Evolutionary conservation across 2,888 invertebrate genomes (phyloP).

Genomic region (Hemistola chrysoprasaria): DNA sequence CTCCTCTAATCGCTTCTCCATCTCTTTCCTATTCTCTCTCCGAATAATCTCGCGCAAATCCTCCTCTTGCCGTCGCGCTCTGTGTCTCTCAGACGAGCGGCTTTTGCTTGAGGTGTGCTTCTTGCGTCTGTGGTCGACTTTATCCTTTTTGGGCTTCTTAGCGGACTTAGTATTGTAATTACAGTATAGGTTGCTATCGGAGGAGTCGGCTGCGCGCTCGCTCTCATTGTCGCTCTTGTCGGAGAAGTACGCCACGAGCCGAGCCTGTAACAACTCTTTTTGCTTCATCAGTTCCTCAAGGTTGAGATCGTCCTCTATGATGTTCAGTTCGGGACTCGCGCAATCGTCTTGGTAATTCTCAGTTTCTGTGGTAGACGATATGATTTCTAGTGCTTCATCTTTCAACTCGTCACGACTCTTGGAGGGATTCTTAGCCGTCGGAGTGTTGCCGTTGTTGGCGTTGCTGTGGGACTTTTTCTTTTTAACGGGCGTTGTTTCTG

Average conservation of each 20-base stretch:
- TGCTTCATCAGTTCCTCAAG: constrained; percentile 95
- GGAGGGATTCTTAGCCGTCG: constrained; percentile 16
- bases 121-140: constrained; percentile 57
- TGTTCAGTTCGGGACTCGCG: constrained; percentile 87
- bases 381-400: constrained; percentile 78
- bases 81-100: constrained; percentile 46
- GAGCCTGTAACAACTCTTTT: constrained; percentile 91
- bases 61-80: constrained; percentile 56
- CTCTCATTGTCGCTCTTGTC: constrained; percentile 83
- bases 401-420: constrained; percentile 23
- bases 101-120: constrained; percentile 67
- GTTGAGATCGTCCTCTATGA: constrained; percentile 93
- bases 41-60: constrained; percentile 69
- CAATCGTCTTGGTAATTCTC: constrained; percentile 84
- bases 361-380: constrained; percentile 86
- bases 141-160: constrained; percentile 58
- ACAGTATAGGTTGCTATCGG: constrained; percentile 70
- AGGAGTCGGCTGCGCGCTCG: constrained; percentile 22
- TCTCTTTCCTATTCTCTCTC: constrained; percentile 55
- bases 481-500: constrained; percentile 34
- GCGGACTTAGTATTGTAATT: constrained; percentile 63
- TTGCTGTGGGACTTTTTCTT: constrained; percentile 18
- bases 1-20: constrained; percentile 60
- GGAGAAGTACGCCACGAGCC: constrained; percentile 88
- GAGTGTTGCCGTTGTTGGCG: constrained; percentile 52